Percentiles rank a stretch among this genome's conserved stretches.
Evolutionary conservation across 1,140 invertebrate species (phyloP).

Genomic region (Epicauta chinensis): DNA sequence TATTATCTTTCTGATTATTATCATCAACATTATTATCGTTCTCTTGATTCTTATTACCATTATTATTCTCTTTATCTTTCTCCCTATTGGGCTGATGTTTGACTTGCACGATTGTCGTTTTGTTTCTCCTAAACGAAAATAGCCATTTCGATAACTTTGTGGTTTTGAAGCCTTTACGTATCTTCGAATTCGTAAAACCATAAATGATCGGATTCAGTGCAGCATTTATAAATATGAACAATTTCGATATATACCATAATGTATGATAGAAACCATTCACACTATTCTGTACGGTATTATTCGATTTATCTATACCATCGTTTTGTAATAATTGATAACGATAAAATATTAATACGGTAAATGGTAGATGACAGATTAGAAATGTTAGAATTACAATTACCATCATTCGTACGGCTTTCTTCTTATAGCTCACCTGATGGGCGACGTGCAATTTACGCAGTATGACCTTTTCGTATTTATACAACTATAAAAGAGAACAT

Average conservation of each 20-base stretch:
- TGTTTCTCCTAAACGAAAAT: too few species aligned
- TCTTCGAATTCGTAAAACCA: slow-evolving; percentile 2
- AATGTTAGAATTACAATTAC: slow-evolving; percentile 62
- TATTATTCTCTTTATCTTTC: background rate
- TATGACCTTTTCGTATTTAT: slow-evolving; percentile 52
- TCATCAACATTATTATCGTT: background rate
- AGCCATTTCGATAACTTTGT: slow-evolving; percentile 9
- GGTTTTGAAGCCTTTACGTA: slow-evolving; percentile 4
- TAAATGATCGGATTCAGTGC: slow-evolving; percentile 10
- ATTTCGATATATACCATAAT: slow-evolving; percentile 8
- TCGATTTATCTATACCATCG: background rate
- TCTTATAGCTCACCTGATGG: slow-evolving; percentile 53
- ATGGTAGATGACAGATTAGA: slow-evolving; percentile 60
- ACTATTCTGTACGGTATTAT: slow-evolving; percentile 4
- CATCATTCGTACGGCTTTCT: slow-evolving; percentile 60
- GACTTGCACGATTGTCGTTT: background rate
- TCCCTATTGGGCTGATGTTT: too few species aligned
- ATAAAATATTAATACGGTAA: slow-evolving; percentile 58
- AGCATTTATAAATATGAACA: slow-evolving; percentile 9
- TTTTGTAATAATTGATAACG: slow-evolving; percentile 47
- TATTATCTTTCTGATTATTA: too few species aligned
- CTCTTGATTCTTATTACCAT: background rate
- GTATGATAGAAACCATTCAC: slow-evolving; percentile 6
- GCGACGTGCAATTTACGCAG: slow-evolving; percentile 47
- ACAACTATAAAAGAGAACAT: slow-evolving; percentile 46